A percentile compares a stretch with the other conserved stretches of the same genome.
Conservation (phyloP, 2,888 invertebrate species). For the Leucoptera coffeella region DNA sequence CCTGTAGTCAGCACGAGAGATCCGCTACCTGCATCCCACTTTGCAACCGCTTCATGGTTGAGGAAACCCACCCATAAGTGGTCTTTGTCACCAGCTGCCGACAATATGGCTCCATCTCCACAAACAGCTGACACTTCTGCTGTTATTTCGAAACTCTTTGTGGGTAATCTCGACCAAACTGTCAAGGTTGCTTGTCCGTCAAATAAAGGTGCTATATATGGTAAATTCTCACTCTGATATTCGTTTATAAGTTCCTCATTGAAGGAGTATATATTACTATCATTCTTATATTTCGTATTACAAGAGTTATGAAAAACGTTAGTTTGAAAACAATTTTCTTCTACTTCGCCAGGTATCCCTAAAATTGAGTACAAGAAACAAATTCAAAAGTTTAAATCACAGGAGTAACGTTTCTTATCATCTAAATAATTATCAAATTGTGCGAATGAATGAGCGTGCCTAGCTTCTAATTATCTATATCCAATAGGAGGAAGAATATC, state of each 20-base stretch:
- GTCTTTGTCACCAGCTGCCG: constrained; percentile 32
- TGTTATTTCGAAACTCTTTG: constrained; percentile 40
- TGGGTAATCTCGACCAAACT: constrained; percentile 27
- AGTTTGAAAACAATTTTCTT: no score
- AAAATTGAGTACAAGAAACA: no score
- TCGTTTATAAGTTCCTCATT: constrained; percentile 25
- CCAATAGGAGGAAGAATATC: constrained; percentile 39
- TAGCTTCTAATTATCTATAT: constrained; percentile 30
- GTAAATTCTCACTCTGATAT: constrained; percentile 10
- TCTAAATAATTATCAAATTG: no score
- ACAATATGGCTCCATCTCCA: constrained; percentile 28
- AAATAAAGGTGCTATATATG: constrained; percentile 31
- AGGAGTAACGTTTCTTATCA: no score
- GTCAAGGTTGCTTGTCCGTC: constrained; percentile 31
- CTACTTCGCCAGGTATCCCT: no score
- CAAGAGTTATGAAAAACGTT: no score
- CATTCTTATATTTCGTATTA: no score
- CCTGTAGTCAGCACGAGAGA: constrained; percentile 27
- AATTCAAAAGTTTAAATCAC: no score
- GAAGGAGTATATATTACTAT: no score
- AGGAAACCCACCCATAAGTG: constrained; percentile 41
- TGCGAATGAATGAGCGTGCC: constrained; percentile 9
- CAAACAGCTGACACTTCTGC: constrained; percentile 39
- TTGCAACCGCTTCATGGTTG: constrained; percentile 24
- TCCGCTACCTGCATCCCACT: constrained; percentile 38